phyloP scores from a whole-genome alignment of 2,113 vertebrate species.

The Prolemur simus region DNA sequence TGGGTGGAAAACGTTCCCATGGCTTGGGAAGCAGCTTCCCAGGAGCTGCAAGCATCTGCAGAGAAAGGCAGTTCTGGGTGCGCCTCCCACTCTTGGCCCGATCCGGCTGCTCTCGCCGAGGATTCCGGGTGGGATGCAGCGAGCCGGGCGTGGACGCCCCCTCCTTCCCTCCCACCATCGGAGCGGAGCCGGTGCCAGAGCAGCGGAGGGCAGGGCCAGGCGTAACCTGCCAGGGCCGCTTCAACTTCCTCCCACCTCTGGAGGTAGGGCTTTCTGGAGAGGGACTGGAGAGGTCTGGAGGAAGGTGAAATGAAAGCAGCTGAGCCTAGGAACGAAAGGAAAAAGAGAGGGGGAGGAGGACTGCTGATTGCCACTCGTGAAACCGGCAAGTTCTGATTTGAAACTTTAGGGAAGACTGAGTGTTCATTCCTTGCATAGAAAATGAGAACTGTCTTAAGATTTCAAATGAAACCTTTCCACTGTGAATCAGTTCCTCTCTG shows the following conservation, averaged over 20 bases:
- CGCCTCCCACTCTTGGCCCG: slow-evolving; percentile 19
- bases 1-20: not conserved
- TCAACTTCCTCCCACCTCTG: not conserved
- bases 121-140: not conserved
- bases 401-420: slow-evolving; percentile 43
- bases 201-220: not conserved
- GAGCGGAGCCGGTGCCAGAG: not conserved
- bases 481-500: not conserved
- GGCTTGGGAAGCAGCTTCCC: not conserved
- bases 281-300: not conserved
- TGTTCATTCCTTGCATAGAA: not conserved
- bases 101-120: not conserved
- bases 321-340: not conserved
- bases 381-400: slow-evolving; percentile 1
- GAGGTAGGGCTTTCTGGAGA: not conserved
- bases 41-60: not conserved
- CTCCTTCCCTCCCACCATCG: not conserved
- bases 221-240: not conserved
- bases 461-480: not conserved
- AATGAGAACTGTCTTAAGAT: slow-evolving; percentile 4
- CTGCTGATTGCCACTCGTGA: not conserved
- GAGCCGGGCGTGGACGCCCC: not conserved
- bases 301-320: not conserved
- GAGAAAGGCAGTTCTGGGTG: not conserved
- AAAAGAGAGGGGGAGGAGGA: not conserved